These are phyloP conservation scores for Polymixis lichenea DNA, from an alignment of 2,888 invertebrate genomes.

Conservation along the genomic window DNA sequence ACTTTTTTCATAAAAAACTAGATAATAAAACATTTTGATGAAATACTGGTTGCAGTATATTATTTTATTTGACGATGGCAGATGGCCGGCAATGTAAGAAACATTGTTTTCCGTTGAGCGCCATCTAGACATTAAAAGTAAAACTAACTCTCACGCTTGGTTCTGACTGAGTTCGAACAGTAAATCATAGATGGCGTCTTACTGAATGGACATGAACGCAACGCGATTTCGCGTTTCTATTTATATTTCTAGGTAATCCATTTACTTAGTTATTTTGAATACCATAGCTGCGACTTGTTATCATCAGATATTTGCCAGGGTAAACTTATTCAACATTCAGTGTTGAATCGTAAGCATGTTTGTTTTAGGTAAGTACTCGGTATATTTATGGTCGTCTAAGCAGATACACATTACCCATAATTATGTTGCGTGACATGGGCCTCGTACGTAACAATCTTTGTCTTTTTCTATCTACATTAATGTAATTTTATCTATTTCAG, in stretches of 20 bases:
- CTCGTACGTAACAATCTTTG: no score
- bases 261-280: not conserved
- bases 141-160: not conserved
- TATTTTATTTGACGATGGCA: no score
- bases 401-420: no score
- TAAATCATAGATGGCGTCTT: conserved; percentile 44
- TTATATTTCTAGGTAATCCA: not conserved
- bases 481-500: not conserved
- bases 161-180: not conserved
- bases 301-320: not conserved
- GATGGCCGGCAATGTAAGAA: not conserved
- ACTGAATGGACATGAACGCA: not conserved
- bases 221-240: no score
- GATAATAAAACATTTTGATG: no score
- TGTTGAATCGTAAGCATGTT: not conserved
- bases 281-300: not conserved
- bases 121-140: conserved; percentile 1
- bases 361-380: not conserved
- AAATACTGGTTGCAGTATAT: no score
- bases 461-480: no score
- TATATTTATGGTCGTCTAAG: not conserved
- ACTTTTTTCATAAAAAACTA: not conserved
- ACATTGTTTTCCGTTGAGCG: not conserved
- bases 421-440: not conserved
- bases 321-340: not conserved